Evolutionary conservation across 2,113 vertebrate genomes (phyloP).

Genomic region (Natator depressus): DNA sequence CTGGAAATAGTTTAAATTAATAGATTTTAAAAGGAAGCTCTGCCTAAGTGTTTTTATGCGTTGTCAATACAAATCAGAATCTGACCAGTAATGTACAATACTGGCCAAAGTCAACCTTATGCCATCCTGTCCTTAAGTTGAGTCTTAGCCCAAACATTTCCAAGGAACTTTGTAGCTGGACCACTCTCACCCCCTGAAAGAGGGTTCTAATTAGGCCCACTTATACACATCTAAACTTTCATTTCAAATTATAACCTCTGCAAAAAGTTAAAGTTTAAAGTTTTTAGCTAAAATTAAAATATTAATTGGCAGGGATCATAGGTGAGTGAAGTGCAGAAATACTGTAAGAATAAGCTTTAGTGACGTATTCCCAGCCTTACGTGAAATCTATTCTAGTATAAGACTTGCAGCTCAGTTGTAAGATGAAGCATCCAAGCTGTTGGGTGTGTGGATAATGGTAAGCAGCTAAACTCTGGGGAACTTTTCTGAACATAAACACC

Average conservation of each 20-base stretch:
- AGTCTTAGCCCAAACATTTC: background rate
- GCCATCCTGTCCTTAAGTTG: background rate
- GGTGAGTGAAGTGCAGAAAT: background rate
- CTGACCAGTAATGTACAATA: background rate
- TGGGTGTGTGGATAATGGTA: background rate
- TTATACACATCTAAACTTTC: background rate
- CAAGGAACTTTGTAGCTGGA: background rate
- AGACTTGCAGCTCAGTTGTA: background rate
- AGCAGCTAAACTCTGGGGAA: too few species aligned
- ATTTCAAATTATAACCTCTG: background rate
- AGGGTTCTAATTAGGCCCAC: background rate
- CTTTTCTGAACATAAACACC: background rate
- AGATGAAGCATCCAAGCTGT: background rate
- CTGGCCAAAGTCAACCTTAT: background rate
- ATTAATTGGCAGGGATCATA: background rate
- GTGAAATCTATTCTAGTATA: background rate
- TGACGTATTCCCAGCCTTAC: background rate
- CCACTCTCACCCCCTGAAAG: background rate
- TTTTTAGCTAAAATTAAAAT: background rate
- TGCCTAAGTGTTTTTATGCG: background rate
- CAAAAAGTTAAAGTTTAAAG: background rate
- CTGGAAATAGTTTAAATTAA: background rate
- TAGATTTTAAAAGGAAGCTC: background rate
- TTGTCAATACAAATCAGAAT: background rate
- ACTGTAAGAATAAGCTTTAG: background rate